Conservation (phyloP, 2,888 invertebrate genomes). For the Trissolcus brochymenae region DNA sequence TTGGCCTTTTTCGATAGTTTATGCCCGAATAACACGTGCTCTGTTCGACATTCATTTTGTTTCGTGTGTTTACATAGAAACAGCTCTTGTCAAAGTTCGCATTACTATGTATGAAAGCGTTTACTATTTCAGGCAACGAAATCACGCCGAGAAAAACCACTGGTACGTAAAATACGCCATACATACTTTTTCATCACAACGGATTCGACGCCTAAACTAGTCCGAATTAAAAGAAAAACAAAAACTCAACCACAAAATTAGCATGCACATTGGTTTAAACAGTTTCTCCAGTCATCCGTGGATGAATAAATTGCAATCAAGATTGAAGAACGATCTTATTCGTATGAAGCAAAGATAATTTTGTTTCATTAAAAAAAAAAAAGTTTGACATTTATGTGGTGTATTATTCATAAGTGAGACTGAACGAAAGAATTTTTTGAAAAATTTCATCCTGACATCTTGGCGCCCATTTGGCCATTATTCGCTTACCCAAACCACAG, state of each 20-base stretch:
- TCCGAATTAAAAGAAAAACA: constrained; percentile 17
- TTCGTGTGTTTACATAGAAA: constrained; percentile 51
- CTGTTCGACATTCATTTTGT: constrained; percentile 39
- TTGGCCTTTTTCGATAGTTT: constrained; percentile 51
- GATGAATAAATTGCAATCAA: not conserved
- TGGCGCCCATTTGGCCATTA: not conserved
- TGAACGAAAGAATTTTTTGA: constrained; percentile 4
- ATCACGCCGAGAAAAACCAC: constrained; percentile 46
- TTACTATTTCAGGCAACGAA: constrained; percentile 52
- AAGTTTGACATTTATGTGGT: not conserved
- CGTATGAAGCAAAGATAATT: not conserved
- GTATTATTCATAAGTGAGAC: not conserved
- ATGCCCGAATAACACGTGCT: constrained; percentile 27
- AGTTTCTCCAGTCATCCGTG: not conserved
- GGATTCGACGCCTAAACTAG: constrained; percentile 17
- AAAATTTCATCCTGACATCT: constrained; percentile 3
- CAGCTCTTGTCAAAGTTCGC: constrained; percentile 49
- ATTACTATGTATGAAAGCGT: constrained; percentile 56
- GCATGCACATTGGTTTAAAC: constrained; percentile 10
- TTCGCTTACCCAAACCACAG: constrained; percentile 11
- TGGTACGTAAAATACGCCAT: constrained; percentile 48
- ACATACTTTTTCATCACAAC: constrained; percentile 29
- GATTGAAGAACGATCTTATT: not conserved
- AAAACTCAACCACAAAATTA: constrained; percentile 6
- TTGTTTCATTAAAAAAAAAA: constrained; percentile 2